phyloP scores from a whole-genome alignment of 2,113 vertebrate species.

The Hippopotamus amphibius region DNA sequence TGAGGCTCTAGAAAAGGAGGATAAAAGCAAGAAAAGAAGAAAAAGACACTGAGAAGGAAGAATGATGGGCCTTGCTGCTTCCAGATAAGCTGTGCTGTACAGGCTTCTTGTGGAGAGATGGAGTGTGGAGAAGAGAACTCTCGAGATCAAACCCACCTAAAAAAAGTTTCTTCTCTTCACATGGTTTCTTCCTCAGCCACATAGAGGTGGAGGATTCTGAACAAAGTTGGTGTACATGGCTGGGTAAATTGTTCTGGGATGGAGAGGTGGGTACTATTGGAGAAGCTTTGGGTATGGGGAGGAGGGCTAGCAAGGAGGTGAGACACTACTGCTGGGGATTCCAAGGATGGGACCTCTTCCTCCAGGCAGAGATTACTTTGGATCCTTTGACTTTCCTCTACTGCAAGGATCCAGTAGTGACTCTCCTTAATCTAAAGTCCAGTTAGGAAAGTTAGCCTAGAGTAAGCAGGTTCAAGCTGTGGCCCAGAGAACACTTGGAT shows the following conservation, averaged over 20 bases:
- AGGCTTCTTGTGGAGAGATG: neutral
- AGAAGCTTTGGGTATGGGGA: neutral
- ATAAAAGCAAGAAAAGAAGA: neutral
- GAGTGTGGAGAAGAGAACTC: neutral
- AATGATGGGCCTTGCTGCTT: neutral
- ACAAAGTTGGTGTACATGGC: neutral
- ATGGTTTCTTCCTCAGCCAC: neutral
- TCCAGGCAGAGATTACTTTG: neutral
- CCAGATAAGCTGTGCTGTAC: neutral
- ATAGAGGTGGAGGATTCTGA: neutral
- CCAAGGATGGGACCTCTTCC: neutral
- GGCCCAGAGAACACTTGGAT: neutral
- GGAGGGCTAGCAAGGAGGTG: neutral
- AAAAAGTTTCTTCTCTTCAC: conserved; percentile 6
- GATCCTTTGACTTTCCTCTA: neutral
- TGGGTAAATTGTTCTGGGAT: neutral
- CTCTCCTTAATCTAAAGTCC: neutral
- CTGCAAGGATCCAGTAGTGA: neutral
- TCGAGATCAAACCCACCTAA: conserved; percentile 3
- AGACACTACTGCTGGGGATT: neutral
- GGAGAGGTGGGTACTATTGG: neutral
- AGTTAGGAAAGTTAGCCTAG: neutral
- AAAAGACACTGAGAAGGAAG: neutral
- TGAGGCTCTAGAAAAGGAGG: neutral
- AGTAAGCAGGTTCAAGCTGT: neutral